A percentile compares a stretch with the other conserved stretches of the same genome.
Evolutionary conservation across 2,888 invertebrate genomes (phyloP).

Genomic region (Campoplex nolae): DNA sequence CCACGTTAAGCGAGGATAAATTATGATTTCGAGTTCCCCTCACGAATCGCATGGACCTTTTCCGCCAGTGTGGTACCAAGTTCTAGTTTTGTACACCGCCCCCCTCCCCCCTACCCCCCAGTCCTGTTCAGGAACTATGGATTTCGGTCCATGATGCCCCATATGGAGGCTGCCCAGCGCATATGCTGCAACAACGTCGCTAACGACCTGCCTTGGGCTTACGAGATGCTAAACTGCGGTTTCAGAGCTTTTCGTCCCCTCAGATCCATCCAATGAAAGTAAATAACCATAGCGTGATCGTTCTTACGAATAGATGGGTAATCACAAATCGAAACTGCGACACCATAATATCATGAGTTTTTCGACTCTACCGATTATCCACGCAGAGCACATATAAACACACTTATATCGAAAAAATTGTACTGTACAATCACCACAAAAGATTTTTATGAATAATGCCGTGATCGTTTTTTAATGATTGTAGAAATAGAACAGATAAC

Average conservation of each 20-base stretch:
- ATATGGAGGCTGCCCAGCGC: slow-evolving; percentile 84
- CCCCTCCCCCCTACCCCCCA: neutral
- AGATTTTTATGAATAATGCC: neutral
- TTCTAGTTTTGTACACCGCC: slow-evolving; percentile 39
- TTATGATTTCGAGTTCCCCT: slow-evolving; percentile 26
- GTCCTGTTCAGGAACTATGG: slow-evolving; percentile 70
- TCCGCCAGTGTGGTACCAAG: slow-evolving; percentile 53
- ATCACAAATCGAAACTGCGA: slow-evolving; percentile 72
- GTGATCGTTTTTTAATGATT: neutral
- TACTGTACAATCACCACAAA: too few relatives aligned
- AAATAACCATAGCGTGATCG: slow-evolving; percentile 82
- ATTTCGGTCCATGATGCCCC: slow-evolving; percentile 80
- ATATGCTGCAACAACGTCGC: slow-evolving; percentile 84
- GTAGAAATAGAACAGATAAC: neutral
- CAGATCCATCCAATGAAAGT: slow-evolving; percentile 78
- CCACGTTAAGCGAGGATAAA: slow-evolving; percentile 69
- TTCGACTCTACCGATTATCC: neutral
- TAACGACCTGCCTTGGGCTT: slow-evolving; percentile 83
- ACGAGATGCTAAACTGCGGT: slow-evolving; percentile 83
- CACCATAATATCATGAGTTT: slow-evolving; percentile 25
- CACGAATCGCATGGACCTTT: slow-evolving; percentile 78
- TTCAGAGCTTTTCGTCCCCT: slow-evolving; percentile 68
- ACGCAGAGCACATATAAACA: neutral
- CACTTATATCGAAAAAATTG: neutral
- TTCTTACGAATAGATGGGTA: slow-evolving; percentile 78